Conservation (phyloP, 2,113 vertebrate species). For the Hiodon tergisus region DNA sequence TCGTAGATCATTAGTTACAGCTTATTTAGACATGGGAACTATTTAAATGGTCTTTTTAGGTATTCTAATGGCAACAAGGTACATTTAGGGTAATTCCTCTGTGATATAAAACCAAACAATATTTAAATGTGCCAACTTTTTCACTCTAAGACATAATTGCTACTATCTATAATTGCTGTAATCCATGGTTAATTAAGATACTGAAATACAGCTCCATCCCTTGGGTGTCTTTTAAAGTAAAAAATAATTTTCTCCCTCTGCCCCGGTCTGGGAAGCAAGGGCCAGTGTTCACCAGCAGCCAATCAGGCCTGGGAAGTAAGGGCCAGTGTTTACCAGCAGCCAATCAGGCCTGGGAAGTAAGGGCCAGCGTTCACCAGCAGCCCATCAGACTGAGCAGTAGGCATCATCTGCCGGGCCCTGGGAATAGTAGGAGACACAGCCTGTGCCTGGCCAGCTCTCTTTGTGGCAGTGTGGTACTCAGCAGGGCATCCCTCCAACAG, state of each 20-base stretch:
- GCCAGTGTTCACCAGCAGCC: too few species aligned
- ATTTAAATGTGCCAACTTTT: not conserved
- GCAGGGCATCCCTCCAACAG: too few species aligned
- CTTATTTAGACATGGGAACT: too few species aligned
- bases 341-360: too few species aligned
- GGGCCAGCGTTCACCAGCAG: not conserved
- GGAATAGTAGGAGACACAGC: not conserved
- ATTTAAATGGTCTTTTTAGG: too few species aligned
- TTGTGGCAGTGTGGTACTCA: too few species aligned
- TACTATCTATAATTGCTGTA: not conserved
- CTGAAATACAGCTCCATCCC: not conserved
- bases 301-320: too few species aligned
- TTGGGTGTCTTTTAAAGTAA: conserved; percentile 2
- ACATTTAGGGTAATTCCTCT: not conserved
- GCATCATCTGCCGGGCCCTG: not conserved
- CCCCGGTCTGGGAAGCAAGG: not conserved
- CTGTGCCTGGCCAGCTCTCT: not conserved
- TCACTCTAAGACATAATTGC: not conserved
- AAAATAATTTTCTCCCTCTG: not conserved
- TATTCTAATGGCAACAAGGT: not conserved
- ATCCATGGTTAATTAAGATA: conserved; percentile 5
- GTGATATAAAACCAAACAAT: not conserved
- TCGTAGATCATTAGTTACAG: too few species aligned
- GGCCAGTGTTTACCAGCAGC: too few species aligned
- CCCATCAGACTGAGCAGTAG: not conserved